These are phyloP conservation scores for Parus major DNA, from an alignment of 2,113 vertebrate genomes.

Conservation along the genomic window DNA sequence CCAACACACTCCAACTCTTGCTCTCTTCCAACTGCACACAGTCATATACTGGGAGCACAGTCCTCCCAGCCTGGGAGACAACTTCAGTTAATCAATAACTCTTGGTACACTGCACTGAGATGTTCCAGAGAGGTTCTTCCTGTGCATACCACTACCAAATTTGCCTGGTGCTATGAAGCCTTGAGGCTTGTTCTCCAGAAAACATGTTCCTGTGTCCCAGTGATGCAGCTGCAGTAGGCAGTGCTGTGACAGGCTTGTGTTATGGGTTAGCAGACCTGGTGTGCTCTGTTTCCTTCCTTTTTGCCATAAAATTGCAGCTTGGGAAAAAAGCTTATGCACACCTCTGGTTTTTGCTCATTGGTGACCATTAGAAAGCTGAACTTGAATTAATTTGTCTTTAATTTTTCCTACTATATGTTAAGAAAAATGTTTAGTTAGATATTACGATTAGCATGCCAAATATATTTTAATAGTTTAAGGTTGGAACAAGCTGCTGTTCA, in stretches of 20 bases:
- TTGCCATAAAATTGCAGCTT: not conserved
- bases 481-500: not conserved
- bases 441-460: rapidly evolving
- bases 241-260: not conserved
- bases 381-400: not conserved
- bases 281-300: not conserved
- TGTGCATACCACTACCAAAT: rapidly evolving
- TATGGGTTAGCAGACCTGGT: rapidly evolving
- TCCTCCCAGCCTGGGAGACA: not conserved
- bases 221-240: rapidly evolving
- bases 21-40: not conserved
- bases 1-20: not conserved
- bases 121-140: not conserved
- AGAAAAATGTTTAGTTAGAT: not conserved
- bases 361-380: not conserved
- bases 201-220: rapidly evolving
- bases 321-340: not conserved
- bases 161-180: not conserved
- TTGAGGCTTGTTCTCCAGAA: not conserved
- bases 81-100: not conserved
- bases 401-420: not conserved
- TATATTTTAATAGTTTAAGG: not conserved
- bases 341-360: not conserved
- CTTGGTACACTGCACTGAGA: rapidly evolving
- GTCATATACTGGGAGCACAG: not conserved